A percentile compares a stretch with the other conserved stretches of the same genome.
Conservation (phyloP, 2,888 invertebrate genomes). For the Aleiodes testaceus region DNA sequence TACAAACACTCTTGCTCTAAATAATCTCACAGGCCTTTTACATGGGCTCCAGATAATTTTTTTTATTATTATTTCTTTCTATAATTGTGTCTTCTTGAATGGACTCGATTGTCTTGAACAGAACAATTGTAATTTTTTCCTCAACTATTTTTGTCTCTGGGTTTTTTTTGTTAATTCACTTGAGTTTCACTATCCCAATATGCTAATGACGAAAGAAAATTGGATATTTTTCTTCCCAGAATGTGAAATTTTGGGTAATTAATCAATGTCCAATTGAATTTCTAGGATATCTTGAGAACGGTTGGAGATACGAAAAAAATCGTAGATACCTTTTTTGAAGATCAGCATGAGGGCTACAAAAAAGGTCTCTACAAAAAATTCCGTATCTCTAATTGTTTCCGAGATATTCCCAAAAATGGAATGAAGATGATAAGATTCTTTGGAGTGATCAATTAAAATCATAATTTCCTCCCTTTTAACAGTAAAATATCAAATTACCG, state of each 20-base stretch:
- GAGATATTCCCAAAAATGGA: too few species aligned
- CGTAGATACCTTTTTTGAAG: too few species aligned
- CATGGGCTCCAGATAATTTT: conserved; percentile 22
- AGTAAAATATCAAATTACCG: conserved; percentile 12
- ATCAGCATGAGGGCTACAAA: too few species aligned
- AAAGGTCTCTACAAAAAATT: too few species aligned
- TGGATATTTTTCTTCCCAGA: background rate
- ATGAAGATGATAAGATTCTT: background rate
- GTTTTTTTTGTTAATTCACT: background rate
- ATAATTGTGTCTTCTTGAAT: conserved; percentile 28
- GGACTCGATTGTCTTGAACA: conserved; percentile 8
- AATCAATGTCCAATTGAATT: background rate
- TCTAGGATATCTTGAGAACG: too few species aligned
- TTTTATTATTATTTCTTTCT: background rate
- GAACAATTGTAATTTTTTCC: conserved; percentile 18
- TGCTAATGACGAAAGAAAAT: background rate
- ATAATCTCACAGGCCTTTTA: conserved; percentile 50
- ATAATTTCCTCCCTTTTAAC: background rate
- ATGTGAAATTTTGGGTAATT: background rate
- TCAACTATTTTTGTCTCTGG: conserved; percentile 15
- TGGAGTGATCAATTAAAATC: background rate
- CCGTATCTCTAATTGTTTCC: too few species aligned
- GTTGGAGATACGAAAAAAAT: too few species aligned
- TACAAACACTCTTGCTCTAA: conserved; percentile 53
- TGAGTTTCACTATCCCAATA: conserved; percentile 29